Percentiles rank a stretch among this genome's conserved stretches.
Evolutionary conservation across 2,113 vertebrate genomes (phyloP).

Genomic region (Grallaria varia): DNA sequence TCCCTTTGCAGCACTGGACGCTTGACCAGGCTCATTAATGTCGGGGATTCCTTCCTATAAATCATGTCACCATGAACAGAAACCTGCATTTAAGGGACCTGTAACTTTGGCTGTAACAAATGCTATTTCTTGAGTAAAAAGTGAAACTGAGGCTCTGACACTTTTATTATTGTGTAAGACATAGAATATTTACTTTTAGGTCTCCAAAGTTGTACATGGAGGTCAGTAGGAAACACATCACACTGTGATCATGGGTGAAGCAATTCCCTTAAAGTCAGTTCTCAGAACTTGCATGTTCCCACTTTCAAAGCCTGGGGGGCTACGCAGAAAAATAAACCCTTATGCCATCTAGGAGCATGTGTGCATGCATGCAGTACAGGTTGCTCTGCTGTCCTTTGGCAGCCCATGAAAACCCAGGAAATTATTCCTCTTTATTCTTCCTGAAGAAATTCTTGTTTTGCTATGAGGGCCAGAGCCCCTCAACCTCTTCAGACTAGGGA

Average conservation of each 20-base stretch:
- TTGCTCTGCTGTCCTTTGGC: background rate
- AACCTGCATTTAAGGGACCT: background rate
- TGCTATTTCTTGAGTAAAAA: background rate
- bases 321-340: background rate
- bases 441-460: background rate
- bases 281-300: background rate
- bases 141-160: background rate
- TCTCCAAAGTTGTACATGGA: background rate
- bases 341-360: background rate
- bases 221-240: background rate
- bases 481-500: background rate
- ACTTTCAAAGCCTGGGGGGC: background rate
- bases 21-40: background rate
- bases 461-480: background rate
- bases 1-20: background rate
- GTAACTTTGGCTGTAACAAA: background rate
- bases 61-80: background rate
- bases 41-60: background rate
- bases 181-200: background rate
- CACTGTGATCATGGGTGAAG: background rate
- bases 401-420: background rate
- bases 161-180: background rate
- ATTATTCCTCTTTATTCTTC: background rate
- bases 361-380: accelerated
- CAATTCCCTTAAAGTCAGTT: background rate